These are phyloP conservation scores for Mesocentrotus franciscanus DNA, from an alignment of 53 echinoderm and acorn worm genomes.

Conservation along the genomic window DNA sequence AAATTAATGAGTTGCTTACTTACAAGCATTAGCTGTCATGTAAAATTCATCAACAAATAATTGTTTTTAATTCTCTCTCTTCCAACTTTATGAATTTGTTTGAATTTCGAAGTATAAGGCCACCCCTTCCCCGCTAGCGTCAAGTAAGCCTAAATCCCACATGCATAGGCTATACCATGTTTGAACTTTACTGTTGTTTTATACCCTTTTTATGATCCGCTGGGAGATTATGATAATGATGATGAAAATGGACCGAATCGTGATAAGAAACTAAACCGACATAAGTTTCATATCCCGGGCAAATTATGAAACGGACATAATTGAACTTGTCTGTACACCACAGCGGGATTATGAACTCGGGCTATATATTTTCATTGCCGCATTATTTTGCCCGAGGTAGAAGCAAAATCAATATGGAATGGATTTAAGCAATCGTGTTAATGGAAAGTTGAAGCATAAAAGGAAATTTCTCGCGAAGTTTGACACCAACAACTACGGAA, in stretches of 20 bases:
- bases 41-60: too few species aligned
- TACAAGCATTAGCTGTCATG: too few species aligned
- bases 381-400: neutral
- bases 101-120: neutral
- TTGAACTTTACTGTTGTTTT: neutral
- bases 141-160: neutral
- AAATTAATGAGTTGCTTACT: too few species aligned
- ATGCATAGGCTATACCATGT: neutral
- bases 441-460: neutral
- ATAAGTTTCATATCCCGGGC: slow-evolving; percentile 26
- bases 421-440: neutral
- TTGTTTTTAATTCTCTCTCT: too few species aligned
- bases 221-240: neutral
- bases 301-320: slow-evolving; percentile 23
- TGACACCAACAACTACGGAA: slow-evolving; percentile 45
- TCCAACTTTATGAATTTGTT: too few species aligned
- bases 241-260: neutral
- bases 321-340: slow-evolving; percentile 30
- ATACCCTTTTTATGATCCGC: neutral
- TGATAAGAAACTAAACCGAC: slow-evolving; percentile 3
- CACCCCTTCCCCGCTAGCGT: neutral
- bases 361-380: neutral
- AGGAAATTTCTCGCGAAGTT: slow-evolving; percentile 12
- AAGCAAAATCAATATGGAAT: slow-evolving; percentile 18
- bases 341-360: neutral